Conservation (phyloP, 2,113 vertebrate species). For the Cyrtonyx montezumae region DNA sequence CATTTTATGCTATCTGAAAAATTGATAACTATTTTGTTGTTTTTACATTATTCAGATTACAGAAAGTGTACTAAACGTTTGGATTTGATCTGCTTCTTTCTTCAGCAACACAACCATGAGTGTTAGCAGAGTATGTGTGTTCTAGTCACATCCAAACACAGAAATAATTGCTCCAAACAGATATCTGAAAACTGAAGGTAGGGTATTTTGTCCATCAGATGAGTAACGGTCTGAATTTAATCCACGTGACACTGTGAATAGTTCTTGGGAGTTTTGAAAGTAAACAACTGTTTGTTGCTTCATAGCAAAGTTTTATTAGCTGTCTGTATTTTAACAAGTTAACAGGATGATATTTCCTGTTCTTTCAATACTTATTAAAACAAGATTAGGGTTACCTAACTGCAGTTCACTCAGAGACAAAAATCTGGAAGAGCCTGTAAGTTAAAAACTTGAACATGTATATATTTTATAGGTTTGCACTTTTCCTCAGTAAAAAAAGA, state of each 20-base stretch:
- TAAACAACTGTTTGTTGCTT: neutral
- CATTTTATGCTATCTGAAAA: slow-evolving; percentile 59
- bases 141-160: neutral
- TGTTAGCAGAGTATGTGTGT: neutral
- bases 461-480: no score
- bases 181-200: neutral
- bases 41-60: slow-evolving; percentile 52
- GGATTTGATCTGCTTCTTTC: neutral
- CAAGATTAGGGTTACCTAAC: neutral
- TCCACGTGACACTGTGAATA: neutral
- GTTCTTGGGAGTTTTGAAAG: neutral
- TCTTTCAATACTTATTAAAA: neutral
- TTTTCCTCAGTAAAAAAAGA: no score
- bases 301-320: neutral
- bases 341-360: neutral
- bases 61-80: neutral
- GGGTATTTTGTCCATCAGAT: neutral
- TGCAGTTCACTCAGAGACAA: neutral
- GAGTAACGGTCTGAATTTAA: neutral
- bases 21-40: slow-evolving; percentile 45
- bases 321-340: neutral
- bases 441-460: no score
- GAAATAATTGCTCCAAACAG: neutral
- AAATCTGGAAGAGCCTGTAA: no score
- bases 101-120: neutral